phyloP scores from a whole-genome alignment of 2,113 vertebrate species.

The Mustela nigripes region DNA sequence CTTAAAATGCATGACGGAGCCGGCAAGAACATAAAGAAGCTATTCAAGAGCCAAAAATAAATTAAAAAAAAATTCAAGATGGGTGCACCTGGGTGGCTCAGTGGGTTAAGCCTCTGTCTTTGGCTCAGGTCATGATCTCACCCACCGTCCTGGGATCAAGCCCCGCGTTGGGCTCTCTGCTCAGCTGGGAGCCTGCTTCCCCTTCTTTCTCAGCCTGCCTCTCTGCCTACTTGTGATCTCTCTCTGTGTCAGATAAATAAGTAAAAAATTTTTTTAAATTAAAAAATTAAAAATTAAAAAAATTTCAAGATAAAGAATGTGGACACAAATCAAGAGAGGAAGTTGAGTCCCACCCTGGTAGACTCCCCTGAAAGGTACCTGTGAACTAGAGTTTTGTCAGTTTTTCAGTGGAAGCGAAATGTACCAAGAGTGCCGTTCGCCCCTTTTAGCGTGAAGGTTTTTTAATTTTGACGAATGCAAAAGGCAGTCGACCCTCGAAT shows the following conservation, averaged over 20 bases:
- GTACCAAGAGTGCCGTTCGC: rapidly evolving
- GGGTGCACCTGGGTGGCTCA: too few species aligned
- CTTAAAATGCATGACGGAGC: background rate
- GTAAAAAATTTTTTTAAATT: too few species aligned
- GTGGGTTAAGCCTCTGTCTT: too few species aligned
- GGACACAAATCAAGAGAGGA: too few species aligned
- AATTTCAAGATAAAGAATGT: background rate
- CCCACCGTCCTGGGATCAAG: too few species aligned
- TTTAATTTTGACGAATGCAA: background rate
- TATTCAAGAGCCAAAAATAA: background rate
- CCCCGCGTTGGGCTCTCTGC: too few species aligned
- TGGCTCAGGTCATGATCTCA: too few species aligned
- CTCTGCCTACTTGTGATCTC: too few species aligned
- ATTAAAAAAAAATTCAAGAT: background rate
- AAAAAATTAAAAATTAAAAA: too few species aligned
- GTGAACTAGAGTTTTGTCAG: background rate
- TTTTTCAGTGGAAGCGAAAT: background rate
- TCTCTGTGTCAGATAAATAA: too few species aligned
- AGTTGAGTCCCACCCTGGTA: background rate
- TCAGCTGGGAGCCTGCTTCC: too few species aligned
- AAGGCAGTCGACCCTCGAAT: background rate
- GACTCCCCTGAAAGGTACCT: rapidly evolving
- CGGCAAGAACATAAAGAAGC: background rate
- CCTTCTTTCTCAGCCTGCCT: too few species aligned
- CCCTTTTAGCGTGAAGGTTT: background rate